Percentiles rank a stretch among this genome's conserved stretches.
These are phyloP conservation scores for Morelia viridis DNA, from an alignment of 2,797 vertebrate genomes.

Conservation along the genomic window DNA sequence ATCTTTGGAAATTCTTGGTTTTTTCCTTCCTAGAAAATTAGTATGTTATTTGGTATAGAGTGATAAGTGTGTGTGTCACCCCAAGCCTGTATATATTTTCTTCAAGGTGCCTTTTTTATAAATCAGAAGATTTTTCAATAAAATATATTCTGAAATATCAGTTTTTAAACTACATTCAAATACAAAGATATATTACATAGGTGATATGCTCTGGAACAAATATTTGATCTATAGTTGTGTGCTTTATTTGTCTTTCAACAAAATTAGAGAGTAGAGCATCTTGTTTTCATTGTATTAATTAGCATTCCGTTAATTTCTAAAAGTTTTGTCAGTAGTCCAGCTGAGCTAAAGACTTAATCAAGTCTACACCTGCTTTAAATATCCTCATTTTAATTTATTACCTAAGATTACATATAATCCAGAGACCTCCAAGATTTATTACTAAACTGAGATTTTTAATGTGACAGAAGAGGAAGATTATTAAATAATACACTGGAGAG, in stretches of 20 bases:
- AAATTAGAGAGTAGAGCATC: neutral
- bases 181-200: neutral
- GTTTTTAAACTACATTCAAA: neutral
- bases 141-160: neutral
- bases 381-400: neutral
- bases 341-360: neutral
- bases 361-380: neutral
- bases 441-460: neutral
- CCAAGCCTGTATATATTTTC: neutral
- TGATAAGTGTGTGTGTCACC: neutral
- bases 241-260: neutral
- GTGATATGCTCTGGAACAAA: neutral
- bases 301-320: neutral
- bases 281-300: neutral
- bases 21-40: constrained; percentile 1
- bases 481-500: neutral
- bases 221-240: neutral
- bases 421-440: neutral
- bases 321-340: neutral
- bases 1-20: neutral
- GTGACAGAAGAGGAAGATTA: neutral
- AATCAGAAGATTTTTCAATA: neutral
- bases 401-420: neutral
- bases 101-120: neutral
- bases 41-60: neutral